Base-by-base conservation (phyloP, 2,797 vertebrate species). In the Chelmon rostratus region DNA sequence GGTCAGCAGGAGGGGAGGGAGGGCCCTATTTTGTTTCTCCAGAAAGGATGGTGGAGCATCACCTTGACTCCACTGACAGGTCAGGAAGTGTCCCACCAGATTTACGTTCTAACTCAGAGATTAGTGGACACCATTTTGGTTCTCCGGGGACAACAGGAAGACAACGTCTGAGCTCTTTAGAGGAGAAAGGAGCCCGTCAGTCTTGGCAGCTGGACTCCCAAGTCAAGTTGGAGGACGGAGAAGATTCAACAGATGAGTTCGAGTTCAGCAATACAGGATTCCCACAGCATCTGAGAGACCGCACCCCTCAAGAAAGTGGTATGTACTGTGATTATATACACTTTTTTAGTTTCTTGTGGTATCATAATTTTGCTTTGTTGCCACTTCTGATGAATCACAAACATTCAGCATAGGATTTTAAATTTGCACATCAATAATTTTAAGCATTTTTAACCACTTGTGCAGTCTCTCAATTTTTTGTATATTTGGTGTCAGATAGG, bases 221-320 rank as follows among this genome's bases (percentile, higher is more conserved):
- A 3, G 77, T 93, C 21, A 93, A 93, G 54, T 1, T 90, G 65
- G 92, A 93, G 67, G 82, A 88, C 18, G 18, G 67, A 42, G 91
- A 91, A 8, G 86, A 81, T 25, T 89, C 89, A 1, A 62, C 76
- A 0, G 91, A 89, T 8, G 89, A 88, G 33, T 87, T 83, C 0
- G 91, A 93, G 12, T 79, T 79, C 50, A 81, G 84, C 1, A 68
- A 78, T 18, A 1, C 72, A 0, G 79, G 76, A 69, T 83, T 31
- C 31, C 52, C 76, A 3, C 86, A 37, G 8, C 33, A 28, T 4
- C 66, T 49, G 0, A 47, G 50, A 46, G 73, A 69, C 53, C 28
- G 70, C 19, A 18, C 77, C 16, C 78, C 78, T 33, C 66, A 4
- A 1, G 62, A 82, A 42, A 71, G 11, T 9, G 78, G 91, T 91